Evolutionary conservation across 1,140 invertebrate species (phyloP), one percentile per base, ranked within the genome.

Genomic region (Eueides isabella): DNA sequence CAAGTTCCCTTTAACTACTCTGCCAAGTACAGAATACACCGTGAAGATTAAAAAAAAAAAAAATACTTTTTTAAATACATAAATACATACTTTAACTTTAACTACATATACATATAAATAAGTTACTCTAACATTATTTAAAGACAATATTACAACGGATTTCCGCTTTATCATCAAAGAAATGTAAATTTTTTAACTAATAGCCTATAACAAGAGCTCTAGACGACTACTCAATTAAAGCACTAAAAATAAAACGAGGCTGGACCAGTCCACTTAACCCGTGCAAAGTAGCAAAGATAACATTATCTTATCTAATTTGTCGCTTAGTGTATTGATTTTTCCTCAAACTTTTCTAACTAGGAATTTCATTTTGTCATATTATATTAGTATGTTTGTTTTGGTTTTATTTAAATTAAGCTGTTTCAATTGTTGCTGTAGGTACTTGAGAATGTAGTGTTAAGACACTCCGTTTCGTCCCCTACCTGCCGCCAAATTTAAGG

Each of bases 251-350:
- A 55, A 55, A 26, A 55, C 19, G 19, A 55, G 48, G 26, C 48
- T 23, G 19, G 48, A 55, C 48, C 48, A 9, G 48, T 11, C 48
- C 48, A 55, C 48, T 55, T 55, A 55, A 55, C 48, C 48, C 48
- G 48, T 55, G 48, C 48, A 55, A 55, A 55, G 23, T 55, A 23
- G 48, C 23, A 23, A 26, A 55, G 48, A 55, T 55, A 26, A 55
- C 48, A 12, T 44, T 55, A 55, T 55, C 48, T 55, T 55, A 55
- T 55, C 48, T 55, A 55, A 55, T 55, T 55, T 55, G 26, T 55
- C 48, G 23, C 19, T 26, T 11, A 26, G 19, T 23, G 48, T 55
- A 55, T 55, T 55, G 48, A 55, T 55, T 55, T 55, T 55, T 55
- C 19, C 48, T 48, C 12, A 38, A 48, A 48, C 41, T 48, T 19